These are phyloP conservation scores for Chaenogobius annularis DNA, from an alignment of 2,113 vertebrate genomes.

Conservation along the genomic window DNA sequence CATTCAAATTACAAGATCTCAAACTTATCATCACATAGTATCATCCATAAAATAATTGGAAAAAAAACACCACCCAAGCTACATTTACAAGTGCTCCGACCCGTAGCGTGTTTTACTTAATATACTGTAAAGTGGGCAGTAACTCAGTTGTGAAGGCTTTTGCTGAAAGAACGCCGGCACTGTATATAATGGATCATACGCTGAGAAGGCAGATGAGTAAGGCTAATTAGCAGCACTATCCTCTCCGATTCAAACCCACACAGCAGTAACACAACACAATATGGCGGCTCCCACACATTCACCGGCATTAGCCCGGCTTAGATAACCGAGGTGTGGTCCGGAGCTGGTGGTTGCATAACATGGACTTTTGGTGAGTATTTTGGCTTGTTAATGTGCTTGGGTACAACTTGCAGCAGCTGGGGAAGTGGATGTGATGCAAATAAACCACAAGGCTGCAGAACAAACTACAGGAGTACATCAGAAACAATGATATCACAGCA, in stretches of 20 bases:
- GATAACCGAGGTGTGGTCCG: slow-evolving; percentile 44
- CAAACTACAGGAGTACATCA: slow-evolving; percentile 14
- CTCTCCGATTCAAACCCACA: slow-evolving; percentile 23
- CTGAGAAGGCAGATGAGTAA: slow-evolving; percentile 21
- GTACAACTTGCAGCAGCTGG: slow-evolving; percentile 23
- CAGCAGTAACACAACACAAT: slow-evolving; percentile 25
- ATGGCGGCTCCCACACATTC: slow-evolving; percentile 30
- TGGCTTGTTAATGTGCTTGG: background rate
- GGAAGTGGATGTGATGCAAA: slow-evolving; percentile 23
- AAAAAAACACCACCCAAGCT: too few species aligned
- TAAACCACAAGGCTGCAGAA: slow-evolving; percentile 15
- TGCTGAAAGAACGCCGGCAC: too few species aligned
- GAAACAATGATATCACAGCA: slow-evolving; percentile 14
- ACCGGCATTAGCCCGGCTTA: slow-evolving; percentile 32
- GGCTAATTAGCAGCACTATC: slow-evolving; percentile 27
- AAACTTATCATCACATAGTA: too few species aligned
- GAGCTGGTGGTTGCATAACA: slow-evolving; percentile 30
- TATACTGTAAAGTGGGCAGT: too few species aligned
- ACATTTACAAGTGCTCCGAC: too few species aligned
- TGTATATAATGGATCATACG: background rate
- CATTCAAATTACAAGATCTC: too few species aligned
- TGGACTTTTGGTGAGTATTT: background rate
- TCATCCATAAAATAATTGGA: too few species aligned
- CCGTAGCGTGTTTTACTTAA: too few species aligned
- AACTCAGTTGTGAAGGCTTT: too few species aligned